phyloP scores from a whole-genome alignment of 2,113 vertebrate genomes.

The Gnathonemus echidnorhynchus region DNA sequence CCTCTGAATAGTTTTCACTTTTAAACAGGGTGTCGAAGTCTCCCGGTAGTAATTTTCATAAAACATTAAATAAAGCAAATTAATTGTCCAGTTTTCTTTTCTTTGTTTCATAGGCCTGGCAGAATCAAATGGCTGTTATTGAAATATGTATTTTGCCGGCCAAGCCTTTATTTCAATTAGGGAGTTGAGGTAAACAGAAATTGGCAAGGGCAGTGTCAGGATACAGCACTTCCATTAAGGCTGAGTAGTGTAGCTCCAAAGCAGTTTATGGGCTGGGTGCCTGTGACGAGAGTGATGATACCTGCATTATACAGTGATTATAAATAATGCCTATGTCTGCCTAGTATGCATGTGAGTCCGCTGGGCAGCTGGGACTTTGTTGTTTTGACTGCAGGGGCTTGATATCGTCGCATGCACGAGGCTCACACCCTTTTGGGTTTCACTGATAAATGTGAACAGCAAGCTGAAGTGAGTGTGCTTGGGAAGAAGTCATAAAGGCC shows the following conservation, averaged over 20 bases:
- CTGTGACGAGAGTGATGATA: neutral
- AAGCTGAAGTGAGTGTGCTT: neutral
- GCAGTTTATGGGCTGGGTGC: neutral
- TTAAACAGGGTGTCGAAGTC: neutral
- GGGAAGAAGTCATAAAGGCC: neutral
- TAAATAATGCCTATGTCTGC: neutral
- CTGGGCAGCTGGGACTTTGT: neutral
- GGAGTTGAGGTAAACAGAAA: neutral
- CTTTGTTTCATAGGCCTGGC: neutral
- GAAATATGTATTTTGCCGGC: neutral
- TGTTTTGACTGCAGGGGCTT: neutral
- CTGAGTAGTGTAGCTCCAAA: neutral
- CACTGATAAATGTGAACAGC: slow-evolving; percentile 11
- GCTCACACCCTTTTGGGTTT: neutral
- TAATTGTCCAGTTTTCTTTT: neutral
- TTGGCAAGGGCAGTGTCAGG: too few species aligned
- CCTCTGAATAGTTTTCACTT: neutral
- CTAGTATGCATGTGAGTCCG: neutral
- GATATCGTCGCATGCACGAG: neutral
- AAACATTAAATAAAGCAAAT: neutral
- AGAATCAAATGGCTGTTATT: neutral
- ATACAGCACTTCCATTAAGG: neutral
- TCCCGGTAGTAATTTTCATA: neutral
- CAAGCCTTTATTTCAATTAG: slow-evolving; percentile 20
- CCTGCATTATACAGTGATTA: neutral